Evolutionary conservation across 2,888 invertebrate species (phyloP).

Genomic region (Lithophane socia): DNA sequence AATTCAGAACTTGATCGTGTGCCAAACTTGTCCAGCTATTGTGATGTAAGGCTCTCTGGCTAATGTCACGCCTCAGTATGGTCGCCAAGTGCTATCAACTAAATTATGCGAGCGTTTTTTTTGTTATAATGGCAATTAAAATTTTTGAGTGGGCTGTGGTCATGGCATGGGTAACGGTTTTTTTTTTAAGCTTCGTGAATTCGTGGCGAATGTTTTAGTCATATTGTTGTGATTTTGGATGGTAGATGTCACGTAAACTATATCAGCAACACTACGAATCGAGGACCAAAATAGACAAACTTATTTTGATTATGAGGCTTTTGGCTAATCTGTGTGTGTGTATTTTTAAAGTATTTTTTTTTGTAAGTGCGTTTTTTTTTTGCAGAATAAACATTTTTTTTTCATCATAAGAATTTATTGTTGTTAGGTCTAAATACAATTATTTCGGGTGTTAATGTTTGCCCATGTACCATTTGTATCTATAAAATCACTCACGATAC

Average conservation of each 20-base stretch:
- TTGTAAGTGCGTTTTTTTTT: too few relatives aligned
- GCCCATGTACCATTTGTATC: too few relatives aligned
- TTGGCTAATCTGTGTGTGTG: too few relatives aligned
- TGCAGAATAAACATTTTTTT: too few relatives aligned
- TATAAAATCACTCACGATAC: background rate
- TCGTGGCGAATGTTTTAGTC: background rate
- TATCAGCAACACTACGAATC: too few relatives aligned
- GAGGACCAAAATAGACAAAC: too few relatives aligned
- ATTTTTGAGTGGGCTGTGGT: conserved; percentile 22
- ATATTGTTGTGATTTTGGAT: background rate
- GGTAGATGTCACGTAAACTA: background rate
- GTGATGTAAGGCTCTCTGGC: conserved; percentile 51
- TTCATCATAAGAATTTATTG: too few relatives aligned
- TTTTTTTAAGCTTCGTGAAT: background rate
- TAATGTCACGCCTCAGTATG: conserved; percentile 49
- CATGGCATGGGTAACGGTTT: conserved; percentile 27
- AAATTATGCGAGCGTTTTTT: conserved; percentile 33
- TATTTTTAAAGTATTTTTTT: too few relatives aligned
- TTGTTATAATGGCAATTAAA: conserved; percentile 20
- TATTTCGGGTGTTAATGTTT: too few relatives aligned
- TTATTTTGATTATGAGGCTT: too few relatives aligned
- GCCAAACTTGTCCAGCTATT: conserved; percentile 58
- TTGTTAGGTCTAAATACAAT: too few relatives aligned
- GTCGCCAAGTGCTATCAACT: conserved; percentile 44
- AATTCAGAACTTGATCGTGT: conserved; percentile 63